Conservation (phyloP, 2,797 vertebrate species). For the Gambelia wislizenii region DNA sequence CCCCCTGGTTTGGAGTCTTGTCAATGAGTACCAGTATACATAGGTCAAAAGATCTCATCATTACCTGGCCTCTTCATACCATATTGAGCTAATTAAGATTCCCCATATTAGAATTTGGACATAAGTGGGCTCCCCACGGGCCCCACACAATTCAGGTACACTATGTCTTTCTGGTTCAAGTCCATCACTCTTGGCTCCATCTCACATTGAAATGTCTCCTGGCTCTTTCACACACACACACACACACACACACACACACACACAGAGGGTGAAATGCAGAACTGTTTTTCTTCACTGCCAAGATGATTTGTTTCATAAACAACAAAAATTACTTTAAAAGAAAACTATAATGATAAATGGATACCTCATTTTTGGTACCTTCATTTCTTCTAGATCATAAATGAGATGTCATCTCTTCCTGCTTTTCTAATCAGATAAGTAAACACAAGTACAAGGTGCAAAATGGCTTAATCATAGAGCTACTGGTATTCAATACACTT, state of each 20-base stretch:
- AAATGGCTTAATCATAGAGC: background rate
- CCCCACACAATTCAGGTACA: no score
- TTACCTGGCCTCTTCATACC: no score
- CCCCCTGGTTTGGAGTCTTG: no score
- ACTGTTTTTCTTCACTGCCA: background rate
- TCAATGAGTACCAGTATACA: no score
- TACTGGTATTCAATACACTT: background rate
- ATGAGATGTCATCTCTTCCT: background rate
- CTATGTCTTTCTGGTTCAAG: background rate
- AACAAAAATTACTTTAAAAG: background rate
- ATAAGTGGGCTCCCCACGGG: no score
- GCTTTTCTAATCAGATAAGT: conserved; percentile 8
- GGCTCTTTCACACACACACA: background rate
- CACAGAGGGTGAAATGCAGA: background rate
- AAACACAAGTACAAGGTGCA: background rate
- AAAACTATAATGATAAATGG: background rate
- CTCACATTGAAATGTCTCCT: no score
- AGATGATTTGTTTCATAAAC: background rate
- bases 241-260: no score
- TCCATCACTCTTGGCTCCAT: background rate
- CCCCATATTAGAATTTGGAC: no score
- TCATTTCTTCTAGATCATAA: conserved; percentile 3
- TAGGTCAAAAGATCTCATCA: no score
- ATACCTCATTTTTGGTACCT: background rate
- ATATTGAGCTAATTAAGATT: no score